A percentile compares a stretch with the other conserved stretches of the same genome.
Conservation (phyloP, 2,113 vertebrate genomes). For the Axis porcinus region DNA sequence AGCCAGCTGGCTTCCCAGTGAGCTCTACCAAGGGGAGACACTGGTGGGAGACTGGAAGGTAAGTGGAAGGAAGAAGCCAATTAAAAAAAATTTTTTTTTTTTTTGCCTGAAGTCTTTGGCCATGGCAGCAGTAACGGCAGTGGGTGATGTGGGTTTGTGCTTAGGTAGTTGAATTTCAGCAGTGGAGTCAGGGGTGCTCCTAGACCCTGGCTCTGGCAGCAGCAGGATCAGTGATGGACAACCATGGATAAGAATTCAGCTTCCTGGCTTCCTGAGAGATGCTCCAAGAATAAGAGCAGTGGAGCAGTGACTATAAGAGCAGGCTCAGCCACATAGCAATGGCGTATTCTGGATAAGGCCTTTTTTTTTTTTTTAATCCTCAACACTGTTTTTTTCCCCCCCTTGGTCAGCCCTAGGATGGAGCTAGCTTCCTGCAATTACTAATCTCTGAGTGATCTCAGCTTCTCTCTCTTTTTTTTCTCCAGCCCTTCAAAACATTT, state of each 20-base stretch:
- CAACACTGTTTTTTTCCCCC: neutral
- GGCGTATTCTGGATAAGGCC: neutral
- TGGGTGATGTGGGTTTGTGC: neutral
- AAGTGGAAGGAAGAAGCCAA: neutral
- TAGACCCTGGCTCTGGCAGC: neutral
- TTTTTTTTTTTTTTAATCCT: neutral
- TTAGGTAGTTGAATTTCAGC: neutral
- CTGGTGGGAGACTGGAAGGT: neutral
- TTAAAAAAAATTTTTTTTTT: too few relatives aligned
- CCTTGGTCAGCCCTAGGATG: neutral
- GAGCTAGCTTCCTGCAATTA: neutral
- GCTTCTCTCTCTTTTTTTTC: neutral
- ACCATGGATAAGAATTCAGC: neutral
- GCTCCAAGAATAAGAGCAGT: neutral
- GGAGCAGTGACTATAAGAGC: neutral
- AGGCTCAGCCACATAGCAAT: neutral
- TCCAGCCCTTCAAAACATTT: neutral
- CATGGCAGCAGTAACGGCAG: neutral
- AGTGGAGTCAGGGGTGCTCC: neutral
- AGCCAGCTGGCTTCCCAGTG: neutral
- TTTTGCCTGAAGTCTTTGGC: neutral
- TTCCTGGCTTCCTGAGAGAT: neutral
- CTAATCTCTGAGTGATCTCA: neutral
- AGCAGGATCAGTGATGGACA: neutral
- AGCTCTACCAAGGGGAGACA: neutral